Percentiles rank a stretch among this genome's conserved stretches.
Evolutionary conservation across 2,113 vertebrate genomes (phyloP).

Genomic region (Callospermophilus lateralis): DNA sequence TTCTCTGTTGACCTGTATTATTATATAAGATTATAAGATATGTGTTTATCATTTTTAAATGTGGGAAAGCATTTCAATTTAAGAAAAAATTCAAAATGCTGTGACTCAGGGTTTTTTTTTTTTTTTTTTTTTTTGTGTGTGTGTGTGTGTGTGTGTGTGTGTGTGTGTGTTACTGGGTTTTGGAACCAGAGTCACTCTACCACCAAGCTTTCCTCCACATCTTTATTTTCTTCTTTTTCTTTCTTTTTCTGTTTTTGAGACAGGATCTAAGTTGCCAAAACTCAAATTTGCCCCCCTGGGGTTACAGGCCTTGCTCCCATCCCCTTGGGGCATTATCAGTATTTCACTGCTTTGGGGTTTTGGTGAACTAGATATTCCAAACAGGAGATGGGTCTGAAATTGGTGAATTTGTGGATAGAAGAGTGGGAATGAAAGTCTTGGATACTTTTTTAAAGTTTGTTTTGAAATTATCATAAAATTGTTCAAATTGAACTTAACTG

Average conservation of each 20-base stretch:
- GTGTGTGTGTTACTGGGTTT: too few relatives aligned
- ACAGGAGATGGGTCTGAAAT: not conserved
- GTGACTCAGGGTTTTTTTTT: not conserved
- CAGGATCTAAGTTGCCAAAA: not conserved
- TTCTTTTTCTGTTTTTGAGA: too few relatives aligned
- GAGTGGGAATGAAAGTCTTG: not conserved
- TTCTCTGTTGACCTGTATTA: not conserved
- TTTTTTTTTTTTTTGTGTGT: too few relatives aligned
- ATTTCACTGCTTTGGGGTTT: not conserved
- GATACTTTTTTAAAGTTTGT: not conserved
- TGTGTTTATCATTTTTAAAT: not conserved
- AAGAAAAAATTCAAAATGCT: not conserved
- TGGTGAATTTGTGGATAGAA: not conserved
- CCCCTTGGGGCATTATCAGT: not conserved
- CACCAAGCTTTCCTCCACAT: too few relatives aligned
- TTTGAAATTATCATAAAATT: not conserved
- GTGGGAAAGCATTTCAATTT: not conserved
- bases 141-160: too few relatives aligned
- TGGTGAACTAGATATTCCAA: not conserved
- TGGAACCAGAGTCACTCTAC: too few relatives aligned
- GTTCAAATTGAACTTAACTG: conserved; percentile 24
- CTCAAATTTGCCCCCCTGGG: too few relatives aligned
- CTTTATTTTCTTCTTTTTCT: too few relatives aligned
- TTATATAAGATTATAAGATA: not conserved
- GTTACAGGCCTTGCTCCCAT: too few relatives aligned